These are phyloP conservation scores for Coelogynopora nodosa DNA, from an alignment of 2,888 invertebrate species.

Conservation along the genomic window DNA sequence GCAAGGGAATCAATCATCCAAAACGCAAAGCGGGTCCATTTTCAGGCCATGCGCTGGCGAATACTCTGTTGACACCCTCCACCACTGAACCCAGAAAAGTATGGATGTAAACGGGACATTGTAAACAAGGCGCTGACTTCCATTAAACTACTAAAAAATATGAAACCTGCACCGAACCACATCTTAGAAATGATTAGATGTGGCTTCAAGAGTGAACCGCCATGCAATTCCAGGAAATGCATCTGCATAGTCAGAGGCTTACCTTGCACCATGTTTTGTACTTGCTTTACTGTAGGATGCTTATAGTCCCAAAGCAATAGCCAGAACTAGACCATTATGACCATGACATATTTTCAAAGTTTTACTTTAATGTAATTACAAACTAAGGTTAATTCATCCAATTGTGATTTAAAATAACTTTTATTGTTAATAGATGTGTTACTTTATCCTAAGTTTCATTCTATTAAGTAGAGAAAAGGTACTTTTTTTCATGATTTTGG, in stretches of 20 bases:
- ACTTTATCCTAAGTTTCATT: no score
- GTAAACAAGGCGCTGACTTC: neutral
- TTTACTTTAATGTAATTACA: no score
- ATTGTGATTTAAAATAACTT: no score
- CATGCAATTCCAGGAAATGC: neutral
- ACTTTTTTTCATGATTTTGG: no score
- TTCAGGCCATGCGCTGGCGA: neutral
- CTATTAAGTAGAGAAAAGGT: no score
- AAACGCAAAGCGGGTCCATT: neutral
- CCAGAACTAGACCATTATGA: no score
- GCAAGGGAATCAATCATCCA: neutral
- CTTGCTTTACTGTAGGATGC: neutral
- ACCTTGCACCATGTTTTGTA: neutral
- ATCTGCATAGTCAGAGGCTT: neutral
- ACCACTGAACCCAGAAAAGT: neutral
- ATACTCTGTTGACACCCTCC: neutral
- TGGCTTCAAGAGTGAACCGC: neutral
- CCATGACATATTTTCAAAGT: no score
- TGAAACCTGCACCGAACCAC: neutral
- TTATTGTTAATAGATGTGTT: no score
- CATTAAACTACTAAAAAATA: neutral
- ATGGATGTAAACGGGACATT: neutral
- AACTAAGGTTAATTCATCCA: no score
- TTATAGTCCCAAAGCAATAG: no score
- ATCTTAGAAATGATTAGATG: neutral